Evolutionary conservation across 2,797 vertebrate species (phyloP).

Genomic region (Phylloscopus collybita): DNA sequence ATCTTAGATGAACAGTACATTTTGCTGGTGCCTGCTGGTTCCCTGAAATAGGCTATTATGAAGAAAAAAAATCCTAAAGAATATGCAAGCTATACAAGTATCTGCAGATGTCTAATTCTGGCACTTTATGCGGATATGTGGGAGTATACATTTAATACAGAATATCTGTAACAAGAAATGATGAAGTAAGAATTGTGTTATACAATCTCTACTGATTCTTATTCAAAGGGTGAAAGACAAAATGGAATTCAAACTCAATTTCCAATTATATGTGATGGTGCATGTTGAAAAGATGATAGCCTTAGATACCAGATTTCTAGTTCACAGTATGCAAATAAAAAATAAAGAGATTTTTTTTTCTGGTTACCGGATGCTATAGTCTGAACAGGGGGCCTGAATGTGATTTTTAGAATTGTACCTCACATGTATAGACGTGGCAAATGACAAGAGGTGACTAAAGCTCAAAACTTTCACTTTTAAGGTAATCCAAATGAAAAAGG

Average conservation of each 20-base stretch:
- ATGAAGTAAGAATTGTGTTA: constrained; percentile 7
- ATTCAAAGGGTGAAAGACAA: background rate
- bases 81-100: constrained; percentile 10
- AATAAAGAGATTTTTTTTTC: background rate
- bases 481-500: background rate
- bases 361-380: background rate
- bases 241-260: background rate
- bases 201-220: background rate
- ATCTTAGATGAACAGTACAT: background rate
- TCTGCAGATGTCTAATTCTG: constrained; percentile 24
- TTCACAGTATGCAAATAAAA: background rate
- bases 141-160: constrained; percentile 1
- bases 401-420: background rate
- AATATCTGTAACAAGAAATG: background rate
- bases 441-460: background rate
- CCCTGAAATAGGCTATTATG: constrained; percentile 7
- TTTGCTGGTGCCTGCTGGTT: constrained; percentile 27
- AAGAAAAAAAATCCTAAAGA: background rate
- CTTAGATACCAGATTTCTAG: background rate
- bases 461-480: background rate
- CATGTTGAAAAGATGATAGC: background rate
- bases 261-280: background rate
- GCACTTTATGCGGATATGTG: background rate
- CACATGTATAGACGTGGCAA: background rate
- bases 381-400: background rate